Conservation (phyloP, 2,797 vertebrate genomes). For the Nyctibius grandis region DNA sequence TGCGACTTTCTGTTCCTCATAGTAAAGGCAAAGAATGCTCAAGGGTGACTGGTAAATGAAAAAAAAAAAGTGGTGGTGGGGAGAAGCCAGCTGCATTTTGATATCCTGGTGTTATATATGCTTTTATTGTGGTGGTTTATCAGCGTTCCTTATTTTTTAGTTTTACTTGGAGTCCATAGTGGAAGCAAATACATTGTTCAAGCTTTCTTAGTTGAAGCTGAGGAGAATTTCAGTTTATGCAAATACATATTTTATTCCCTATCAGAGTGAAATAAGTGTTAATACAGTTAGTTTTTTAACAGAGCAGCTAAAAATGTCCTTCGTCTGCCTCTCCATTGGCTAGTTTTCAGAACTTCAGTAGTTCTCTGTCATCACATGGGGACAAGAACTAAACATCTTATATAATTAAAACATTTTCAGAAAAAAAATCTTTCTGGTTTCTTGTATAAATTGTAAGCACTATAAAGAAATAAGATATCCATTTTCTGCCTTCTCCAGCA, state of each 20-base stretch:
- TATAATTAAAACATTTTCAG: constrained; percentile 4
- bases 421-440: neutral
- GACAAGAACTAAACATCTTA: neutral
- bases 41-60: neutral
- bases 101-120: neutral
- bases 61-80: fast-evolving
- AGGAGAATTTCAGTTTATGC: neutral
- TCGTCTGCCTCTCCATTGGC: neutral
- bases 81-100: neutral
- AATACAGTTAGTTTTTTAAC: neutral
- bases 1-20: neutral
- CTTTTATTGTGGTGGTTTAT: neutral
- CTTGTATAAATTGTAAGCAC: neutral
- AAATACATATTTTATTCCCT: neutral
- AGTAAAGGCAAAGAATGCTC: neutral
- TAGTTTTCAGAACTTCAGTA: constrained; percentile 12
- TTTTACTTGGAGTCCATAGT: neutral
- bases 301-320: neutral
- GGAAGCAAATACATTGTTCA: neutral
- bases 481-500: constrained; percentile 3
- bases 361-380: neutral
- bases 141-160: neutral
- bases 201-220: neutral
- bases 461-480: neutral
- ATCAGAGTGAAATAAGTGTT: neutral